Base-by-base conservation (phyloP, 23 tunicate genomes). In the Corella eumyota region DNA sequence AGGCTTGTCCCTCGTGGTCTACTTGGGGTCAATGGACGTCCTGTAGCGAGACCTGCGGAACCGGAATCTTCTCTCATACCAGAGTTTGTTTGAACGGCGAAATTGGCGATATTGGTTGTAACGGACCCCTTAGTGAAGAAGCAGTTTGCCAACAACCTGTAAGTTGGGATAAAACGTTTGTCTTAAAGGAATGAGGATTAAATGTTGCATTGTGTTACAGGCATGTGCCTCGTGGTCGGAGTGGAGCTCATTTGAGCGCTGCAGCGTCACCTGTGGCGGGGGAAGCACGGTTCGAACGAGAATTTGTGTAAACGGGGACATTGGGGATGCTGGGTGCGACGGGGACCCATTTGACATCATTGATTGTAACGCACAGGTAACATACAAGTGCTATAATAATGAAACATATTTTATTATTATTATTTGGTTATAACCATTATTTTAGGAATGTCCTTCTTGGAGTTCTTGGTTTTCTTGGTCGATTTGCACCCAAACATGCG, bases 241-340 rank as follows among this genome's bases (percentile, higher is more conserved):
- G 24, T 79, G 87, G 87, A n/a, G 23, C 37, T 65, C 36, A 54
- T 68, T 62, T 25, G 66, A 58, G 4, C 29, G 0, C 26, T 80
- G 90, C 68, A 55, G 60, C 32, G 66, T 58, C 19, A 80, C 73
- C 2, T 80, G 90, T 34, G 81, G 81, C 36, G 66, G 58, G 13
- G 90, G 90, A 5, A 28, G 26, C 27, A 36, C 45, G 32, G 29
- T 15, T 22, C 53, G 78, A 19, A 49, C 38, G n/a, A 25, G 90
- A 28, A 7, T 64, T 29, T 80, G 90, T 58, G 66, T 74, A n/a
- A 60, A 67, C 11, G 90, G 90, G 19, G 25, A 63, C 20, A 65
- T 80, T 19, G 79, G 79, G 9, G 81, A 71, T n/a, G 55, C 32
- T 17, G 84, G 84, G 11, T 77, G 84, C 38, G 62, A 60, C 24